Base-by-base conservation (phyloP, 2,113 vertebrate genomes). In the Leptobrachium leishanense region DNA sequence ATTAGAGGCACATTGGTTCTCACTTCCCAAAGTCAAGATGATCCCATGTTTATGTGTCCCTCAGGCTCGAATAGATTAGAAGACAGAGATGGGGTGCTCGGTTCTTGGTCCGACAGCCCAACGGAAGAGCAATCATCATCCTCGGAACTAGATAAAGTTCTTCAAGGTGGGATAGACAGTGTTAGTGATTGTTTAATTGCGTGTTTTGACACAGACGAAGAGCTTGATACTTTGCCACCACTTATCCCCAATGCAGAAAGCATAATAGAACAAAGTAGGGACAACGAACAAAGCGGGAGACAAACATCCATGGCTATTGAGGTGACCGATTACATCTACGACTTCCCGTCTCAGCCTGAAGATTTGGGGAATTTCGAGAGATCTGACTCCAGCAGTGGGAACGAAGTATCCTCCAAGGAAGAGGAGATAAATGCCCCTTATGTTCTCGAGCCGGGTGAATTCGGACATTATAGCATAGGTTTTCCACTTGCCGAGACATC, bases 221-320 rank as follows among this genome's bases (percentile, higher is more conserved):
- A 75, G 13, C 13, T 12, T 0, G 75, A 84, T 13, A 20, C 75
- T 5, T 1, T 15, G 3, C 68, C 41, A 0, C 63, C n/a, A 2
- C 63, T 73, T 2, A 13, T 55, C 20, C 54, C 62, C 0, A 39
- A 43, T 0, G 0, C 50, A 5, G 5, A 41, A 20, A 6, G 7
- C 46, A 42, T 15, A 40, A 59, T 10, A 43, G 43, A 43, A 8
- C 39, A 68, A 5, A 41, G 7, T 11, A 31, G 10, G 6, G 53
- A 10, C 0, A 6, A 54, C 15, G 53, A 2, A 3, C 41, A 74
- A 43, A 74, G 72, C 13, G 77, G 77, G 41, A 67, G 77, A 39
- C 72, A 59, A 6, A 64, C 77, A 2, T 80, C 77, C n/a, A 68
- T 80, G 70, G 77, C 71, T 1, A 43, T 79, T 20, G 41, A 57